These are phyloP conservation scores for Ormyrus rosae DNA, from an alignment of 2,888 invertebrate genomes.

Conservation along the genomic window DNA sequence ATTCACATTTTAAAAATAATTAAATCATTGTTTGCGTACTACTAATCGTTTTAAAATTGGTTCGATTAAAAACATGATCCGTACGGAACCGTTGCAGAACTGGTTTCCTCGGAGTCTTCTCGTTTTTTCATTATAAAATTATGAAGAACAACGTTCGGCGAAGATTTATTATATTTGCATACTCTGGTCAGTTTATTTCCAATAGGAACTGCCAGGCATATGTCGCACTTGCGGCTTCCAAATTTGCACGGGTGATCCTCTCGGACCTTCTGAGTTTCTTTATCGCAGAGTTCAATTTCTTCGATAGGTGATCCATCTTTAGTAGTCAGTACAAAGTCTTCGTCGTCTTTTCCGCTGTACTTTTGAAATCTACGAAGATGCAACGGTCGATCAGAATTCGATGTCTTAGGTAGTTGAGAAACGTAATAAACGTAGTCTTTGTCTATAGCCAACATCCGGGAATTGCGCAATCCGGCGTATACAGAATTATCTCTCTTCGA, in stretches of 20 bases:
- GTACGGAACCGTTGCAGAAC: no score
- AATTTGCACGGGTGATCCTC: constrained; percentile 11
- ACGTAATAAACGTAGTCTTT: constrained; percentile 15
- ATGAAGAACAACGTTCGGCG: no score
- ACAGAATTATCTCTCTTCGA: neutral
- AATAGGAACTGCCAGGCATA: constrained; percentile 8
- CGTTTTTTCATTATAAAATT: no score
- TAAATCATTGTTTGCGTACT: no score
- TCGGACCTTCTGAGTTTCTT: neutral
- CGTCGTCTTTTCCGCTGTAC: neutral
- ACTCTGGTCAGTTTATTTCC: no score
- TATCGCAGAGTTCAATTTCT: constrained; percentile 13
- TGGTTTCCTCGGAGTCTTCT: no score
- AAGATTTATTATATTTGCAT: no score
- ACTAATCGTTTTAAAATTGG: no score
- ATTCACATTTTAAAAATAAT: no score
- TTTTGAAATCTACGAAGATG: neutral
- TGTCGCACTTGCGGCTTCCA: neutral
- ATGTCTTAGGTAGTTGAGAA: neutral
- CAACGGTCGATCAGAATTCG: neutral
- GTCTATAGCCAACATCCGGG: neutral
- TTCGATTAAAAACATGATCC: no score
- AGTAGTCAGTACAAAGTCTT: neutral
- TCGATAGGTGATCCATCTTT: neutral
- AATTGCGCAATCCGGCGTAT: neutral